Percentiles rank a stretch among this genome's conserved stretches.
phyloP scores from a whole-genome alignment of 2,888 invertebrate species.

The Drosophila merina region DNA sequence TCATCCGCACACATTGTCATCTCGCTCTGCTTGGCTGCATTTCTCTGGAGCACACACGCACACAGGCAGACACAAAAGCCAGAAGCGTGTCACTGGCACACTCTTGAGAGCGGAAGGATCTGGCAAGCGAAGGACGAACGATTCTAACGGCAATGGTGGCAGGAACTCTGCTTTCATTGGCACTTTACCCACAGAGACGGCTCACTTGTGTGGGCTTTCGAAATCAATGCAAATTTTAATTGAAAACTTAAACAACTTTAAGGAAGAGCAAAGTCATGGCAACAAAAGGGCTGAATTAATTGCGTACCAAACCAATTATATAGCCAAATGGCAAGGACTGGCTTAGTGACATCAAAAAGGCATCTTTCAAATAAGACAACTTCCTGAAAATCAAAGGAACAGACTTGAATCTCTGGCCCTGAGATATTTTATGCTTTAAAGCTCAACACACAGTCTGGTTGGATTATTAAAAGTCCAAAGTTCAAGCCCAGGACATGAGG shows the following conservation, averaged over 20 bases:
- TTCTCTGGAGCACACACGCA: conserved; percentile 64
- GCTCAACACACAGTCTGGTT: not conserved
- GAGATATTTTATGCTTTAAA: not conserved
- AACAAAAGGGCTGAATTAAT: not conserved
- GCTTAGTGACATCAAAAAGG: not conserved
- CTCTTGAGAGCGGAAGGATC: conserved; percentile 1
- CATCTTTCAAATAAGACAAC: not conserved
- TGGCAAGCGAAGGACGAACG: conserved; percentile 7
- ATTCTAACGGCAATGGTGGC: conserved; percentile 51
- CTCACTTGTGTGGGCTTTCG: conserved; percentile 4
- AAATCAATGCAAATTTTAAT: conserved; percentile 48
- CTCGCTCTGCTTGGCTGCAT: conserved; percentile 44
- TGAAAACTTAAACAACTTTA: conserved; percentile 37
- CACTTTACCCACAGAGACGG: conserved; percentile 11
- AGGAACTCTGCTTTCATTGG: conserved; percentile 49
- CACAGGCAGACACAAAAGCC: conserved; percentile 36
- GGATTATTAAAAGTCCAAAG: conserved; percentile 16
- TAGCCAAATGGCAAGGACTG: not conserved
- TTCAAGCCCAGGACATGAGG: conserved; percentile 1
- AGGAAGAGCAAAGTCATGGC: conserved; percentile 3
- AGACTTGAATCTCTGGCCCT: not conserved
- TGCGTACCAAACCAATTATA: too few species aligned
- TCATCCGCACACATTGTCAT: conserved; percentile 41
- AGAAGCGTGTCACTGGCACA: conserved; percentile 61
- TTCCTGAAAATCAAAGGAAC: not conserved